Conservation (phyloP, 1,140 invertebrate species). For the Gonioctena quinquepunctata region DNA sequence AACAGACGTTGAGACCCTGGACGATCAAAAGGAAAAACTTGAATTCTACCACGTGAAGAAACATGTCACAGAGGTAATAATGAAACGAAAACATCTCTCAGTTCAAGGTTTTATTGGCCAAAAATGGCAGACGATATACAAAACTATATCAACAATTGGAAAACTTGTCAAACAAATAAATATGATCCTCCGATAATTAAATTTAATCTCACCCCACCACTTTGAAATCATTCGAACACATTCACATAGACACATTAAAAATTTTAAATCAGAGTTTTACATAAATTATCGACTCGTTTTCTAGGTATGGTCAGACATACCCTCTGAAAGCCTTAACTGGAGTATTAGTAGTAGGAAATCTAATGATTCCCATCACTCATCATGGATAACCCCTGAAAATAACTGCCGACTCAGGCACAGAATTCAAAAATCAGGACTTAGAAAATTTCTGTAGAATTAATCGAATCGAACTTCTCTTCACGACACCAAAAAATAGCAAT, state of each 20-base stretch:
- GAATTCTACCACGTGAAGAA: slow-evolving; percentile 33
- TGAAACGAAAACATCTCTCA: slow-evolving; percentile 23
- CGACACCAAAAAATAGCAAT: slow-evolving; percentile 28
- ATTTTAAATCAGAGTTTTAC: slow-evolving; percentile 35
- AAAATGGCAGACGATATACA: no score
- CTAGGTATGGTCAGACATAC: slow-evolving; percentile 45
- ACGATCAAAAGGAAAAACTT: no score
- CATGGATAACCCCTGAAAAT: slow-evolving; percentile 34
- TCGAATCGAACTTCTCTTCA: neutral
- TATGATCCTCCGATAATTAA: neutral
- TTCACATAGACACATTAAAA: slow-evolving; percentile 43
- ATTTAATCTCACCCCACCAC: neutral
- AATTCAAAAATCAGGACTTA: slow-evolving; percentile 30
- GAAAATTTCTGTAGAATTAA: neutral
- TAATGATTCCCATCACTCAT: slow-evolving; percentile 28
- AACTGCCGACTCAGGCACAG: no score
- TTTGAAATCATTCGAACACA: slow-evolving; percentile 42
- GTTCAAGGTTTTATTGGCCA: no score
- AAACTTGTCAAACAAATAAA: neutral
- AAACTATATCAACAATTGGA: slow-evolving; percentile 21
- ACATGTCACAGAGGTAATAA: slow-evolving; percentile 36
- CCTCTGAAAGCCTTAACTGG: slow-evolving; percentile 27
- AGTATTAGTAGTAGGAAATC: slow-evolving; percentile 17
- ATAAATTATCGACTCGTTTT: slow-evolving; percentile 49
- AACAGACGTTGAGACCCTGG: slow-evolving; percentile 17